These are phyloP conservation scores for Cichlasoma orientale DNA, from an alignment of 2,797 vertebrate genomes.

Conservation along the genomic window DNA sequence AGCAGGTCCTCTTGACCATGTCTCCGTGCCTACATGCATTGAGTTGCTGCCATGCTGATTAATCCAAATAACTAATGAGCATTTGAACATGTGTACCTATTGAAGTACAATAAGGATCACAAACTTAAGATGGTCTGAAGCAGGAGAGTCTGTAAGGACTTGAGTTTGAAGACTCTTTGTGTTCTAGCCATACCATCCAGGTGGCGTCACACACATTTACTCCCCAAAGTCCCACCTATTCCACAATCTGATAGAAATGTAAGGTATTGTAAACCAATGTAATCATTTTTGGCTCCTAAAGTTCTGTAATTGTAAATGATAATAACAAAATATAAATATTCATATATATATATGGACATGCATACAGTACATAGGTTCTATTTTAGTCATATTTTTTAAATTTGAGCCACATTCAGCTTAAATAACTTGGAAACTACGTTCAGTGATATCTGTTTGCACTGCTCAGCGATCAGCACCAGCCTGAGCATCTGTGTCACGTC, in stretches of 20 bases:
- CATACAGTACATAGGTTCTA: neutral
- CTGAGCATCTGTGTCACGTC: neutral
- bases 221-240: no score
- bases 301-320: neutral
- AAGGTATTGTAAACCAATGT: neutral
- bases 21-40: neutral
- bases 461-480: neutral
- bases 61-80: neutral
- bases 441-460: neutral
- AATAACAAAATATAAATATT: neutral
- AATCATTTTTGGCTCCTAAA: neutral
- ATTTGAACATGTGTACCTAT: neutral
- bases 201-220: no score
- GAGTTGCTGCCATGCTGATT: neutral
- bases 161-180: no score
- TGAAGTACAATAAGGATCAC: neutral
- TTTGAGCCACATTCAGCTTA: neutral
- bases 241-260: neutral
- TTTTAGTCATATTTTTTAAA: no score
- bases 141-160: neutral
- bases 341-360: no score
- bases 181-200: no score
- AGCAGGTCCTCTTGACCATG: no score
- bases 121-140: no score
- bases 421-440: neutral